Evolutionary conservation across 2,113 vertebrate genomes (phyloP).

Genomic region (Pelecanus crispus): DNA sequence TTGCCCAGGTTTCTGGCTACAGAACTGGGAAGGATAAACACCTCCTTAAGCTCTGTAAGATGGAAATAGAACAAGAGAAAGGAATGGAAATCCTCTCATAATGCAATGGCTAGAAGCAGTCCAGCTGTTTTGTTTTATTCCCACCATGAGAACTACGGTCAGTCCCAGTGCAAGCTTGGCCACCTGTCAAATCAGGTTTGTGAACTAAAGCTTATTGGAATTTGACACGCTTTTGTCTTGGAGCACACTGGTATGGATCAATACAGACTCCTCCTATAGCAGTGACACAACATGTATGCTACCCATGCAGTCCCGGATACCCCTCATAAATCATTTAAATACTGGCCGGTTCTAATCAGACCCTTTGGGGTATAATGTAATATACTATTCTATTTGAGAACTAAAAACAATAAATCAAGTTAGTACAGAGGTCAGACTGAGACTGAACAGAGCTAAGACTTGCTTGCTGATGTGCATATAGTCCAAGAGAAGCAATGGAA

Average conservation of each 20-base stretch:
- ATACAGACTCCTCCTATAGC: neutral
- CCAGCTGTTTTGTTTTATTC: conserved; percentile 59
- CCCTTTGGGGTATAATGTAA: conserved; percentile 16
- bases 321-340: conserved; percentile 61
- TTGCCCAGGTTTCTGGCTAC: conserved; percentile 15
- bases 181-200: conserved; percentile 59
- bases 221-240: conserved; percentile 32
- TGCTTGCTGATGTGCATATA: neutral
- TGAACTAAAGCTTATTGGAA: conserved; percentile 35
- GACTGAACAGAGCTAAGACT: conserved; percentile 8
- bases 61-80: conserved; percentile 27
- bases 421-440: conserved; percentile 29
- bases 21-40: conserved; percentile 35
- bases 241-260: conserved; percentile 14
- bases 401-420: conserved; percentile 43
- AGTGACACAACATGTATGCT: conserved; percentile 22
- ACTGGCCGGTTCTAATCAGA: conserved; percentile 4
- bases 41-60: conserved; percentile 11
- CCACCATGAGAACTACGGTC: neutral
- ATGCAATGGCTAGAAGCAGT: conserved; percentile 11
- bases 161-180: conserved; percentile 4
- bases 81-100: conserved; percentile 28
- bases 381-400: conserved; percentile 20
- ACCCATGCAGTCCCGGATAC: conserved; percentile 25
- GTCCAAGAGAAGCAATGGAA: neutral